A percentile compares a stretch with the other conserved stretches of the same genome.
Evolutionary conservation across 2,113 vertebrate species (phyloP).

Genomic region (Brachyhypopomus gauderio): DNA sequence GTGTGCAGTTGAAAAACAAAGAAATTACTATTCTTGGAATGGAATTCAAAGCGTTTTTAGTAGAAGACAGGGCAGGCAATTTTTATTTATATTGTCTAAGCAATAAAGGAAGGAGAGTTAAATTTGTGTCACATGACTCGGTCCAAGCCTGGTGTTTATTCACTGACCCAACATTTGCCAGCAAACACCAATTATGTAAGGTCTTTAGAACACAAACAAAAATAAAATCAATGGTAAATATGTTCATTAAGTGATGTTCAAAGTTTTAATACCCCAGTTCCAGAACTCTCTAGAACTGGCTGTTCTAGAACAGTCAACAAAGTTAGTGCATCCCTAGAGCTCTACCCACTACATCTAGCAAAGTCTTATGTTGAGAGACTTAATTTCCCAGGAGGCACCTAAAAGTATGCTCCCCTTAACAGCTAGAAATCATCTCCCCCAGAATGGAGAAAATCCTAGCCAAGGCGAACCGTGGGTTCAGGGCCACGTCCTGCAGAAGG

Average conservation of each 20-base stretch:
- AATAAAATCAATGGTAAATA: not conserved
- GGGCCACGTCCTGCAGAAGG: conserved; percentile 63
- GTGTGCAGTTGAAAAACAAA: too few species aligned
- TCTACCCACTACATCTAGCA: too few species aligned
- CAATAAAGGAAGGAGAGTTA: not conserved
- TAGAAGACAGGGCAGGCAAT: not conserved
- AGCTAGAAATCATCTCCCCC: conserved; percentile 54
- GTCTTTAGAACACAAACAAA: too few species aligned
- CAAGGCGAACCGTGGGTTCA: conserved; percentile 57
- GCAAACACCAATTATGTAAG: not conserved
- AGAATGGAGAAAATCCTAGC: conserved; percentile 61
- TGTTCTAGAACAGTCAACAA: too few species aligned
- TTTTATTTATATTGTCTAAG: not conserved
- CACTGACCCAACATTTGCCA: not conserved
- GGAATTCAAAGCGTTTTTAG: not conserved
- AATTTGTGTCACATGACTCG: not conserved
- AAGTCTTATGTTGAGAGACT: too few species aligned
- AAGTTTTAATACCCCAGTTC: too few species aligned
- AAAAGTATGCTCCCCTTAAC: conserved; percentile 48
- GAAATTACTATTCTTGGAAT: too few species aligned
- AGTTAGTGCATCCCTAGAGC: too few species aligned
- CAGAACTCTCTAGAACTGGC: too few species aligned
- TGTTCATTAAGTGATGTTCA: too few species aligned
- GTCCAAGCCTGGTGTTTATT: not conserved
- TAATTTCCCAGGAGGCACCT: too few species aligned